Conservation (phyloP, 2,113 vertebrate genomes). For the Riparia riparia region DNA sequence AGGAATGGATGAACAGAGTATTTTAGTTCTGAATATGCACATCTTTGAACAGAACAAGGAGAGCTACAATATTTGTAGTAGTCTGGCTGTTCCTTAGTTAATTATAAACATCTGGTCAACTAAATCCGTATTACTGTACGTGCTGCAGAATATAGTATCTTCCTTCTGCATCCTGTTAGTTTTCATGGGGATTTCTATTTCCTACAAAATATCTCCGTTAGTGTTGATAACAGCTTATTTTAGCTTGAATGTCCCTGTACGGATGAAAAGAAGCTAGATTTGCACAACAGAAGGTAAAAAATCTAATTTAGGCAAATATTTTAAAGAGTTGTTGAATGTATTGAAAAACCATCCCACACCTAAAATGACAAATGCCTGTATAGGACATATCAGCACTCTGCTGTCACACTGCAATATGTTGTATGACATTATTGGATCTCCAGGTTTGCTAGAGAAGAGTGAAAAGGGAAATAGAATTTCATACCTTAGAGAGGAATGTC, state of each 20-base stretch:
- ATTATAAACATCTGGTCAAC: background rate
- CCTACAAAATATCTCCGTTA: background rate
- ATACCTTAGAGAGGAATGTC: background rate
- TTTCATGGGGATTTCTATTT: background rate
- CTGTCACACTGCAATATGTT: constrained; percentile 32
- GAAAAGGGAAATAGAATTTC: background rate
- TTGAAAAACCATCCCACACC: constrained; percentile 6
- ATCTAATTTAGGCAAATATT: constrained; percentile 49
- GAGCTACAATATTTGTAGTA: background rate
- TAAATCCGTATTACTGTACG: background rate
- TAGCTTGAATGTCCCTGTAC: background rate
- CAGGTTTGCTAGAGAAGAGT: background rate
- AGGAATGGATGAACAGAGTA: background rate
- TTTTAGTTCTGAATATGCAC: background rate
- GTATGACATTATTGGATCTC: background rate
- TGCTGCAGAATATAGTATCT: background rate
- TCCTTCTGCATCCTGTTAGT: background rate
- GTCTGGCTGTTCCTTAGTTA: background rate
- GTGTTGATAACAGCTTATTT: background rate
- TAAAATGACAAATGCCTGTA: constrained; percentile 10
- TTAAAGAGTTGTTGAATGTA: constrained; percentile 2
- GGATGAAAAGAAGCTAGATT: background rate
- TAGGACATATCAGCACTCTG: background rate
- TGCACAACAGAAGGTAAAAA: constrained; percentile 23
- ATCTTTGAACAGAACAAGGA: background rate